phyloP scores from a whole-genome alignment of 2,113 vertebrate genomes.

The Chloropsis cyanopogon region DNA sequence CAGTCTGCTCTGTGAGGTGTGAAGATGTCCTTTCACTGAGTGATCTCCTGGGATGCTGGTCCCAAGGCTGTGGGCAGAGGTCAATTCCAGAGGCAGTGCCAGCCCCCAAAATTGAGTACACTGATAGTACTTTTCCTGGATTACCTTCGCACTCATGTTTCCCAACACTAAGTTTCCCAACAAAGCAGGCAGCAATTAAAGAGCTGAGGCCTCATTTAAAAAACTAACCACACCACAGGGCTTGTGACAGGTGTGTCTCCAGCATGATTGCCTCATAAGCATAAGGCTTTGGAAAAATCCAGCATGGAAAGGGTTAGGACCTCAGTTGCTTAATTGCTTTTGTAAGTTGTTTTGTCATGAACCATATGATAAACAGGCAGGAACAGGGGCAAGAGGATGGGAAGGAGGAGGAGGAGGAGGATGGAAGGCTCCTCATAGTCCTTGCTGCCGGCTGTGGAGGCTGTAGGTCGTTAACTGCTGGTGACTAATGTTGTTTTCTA shows the following conservation, averaged over 20 bases:
- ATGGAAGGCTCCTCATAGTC: not conserved
- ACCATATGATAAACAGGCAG: slow-evolving; percentile 39
- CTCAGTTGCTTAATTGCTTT: slow-evolving; percentile 28
- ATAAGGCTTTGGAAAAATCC: slow-evolving; percentile 17
- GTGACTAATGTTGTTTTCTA: slow-evolving; percentile 48
- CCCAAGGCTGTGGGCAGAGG: not conserved
- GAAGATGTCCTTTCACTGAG: not conserved
- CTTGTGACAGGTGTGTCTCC: not conserved
- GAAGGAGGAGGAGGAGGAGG: not conserved
- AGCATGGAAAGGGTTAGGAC: not conserved
- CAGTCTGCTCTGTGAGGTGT: not conserved
- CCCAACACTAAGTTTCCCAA: not conserved
- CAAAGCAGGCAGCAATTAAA: not conserved
- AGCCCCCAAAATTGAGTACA: not conserved
- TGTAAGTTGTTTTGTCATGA: slow-evolving; percentile 56
- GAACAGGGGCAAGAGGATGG: not conserved
- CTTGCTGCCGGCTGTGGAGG: not conserved
- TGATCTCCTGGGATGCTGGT: not conserved
- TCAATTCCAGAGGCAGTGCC: not conserved
- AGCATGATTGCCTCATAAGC: not conserved
- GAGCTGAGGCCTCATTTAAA: not conserved
- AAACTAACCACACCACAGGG: not conserved
- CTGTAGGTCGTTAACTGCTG: not conserved
- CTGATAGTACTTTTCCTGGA: slow-evolving; percentile 5
- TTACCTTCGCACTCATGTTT: not conserved